Conservation (phyloP, 2,113 vertebrate species). For the Anseranas semipalmata region DNA sequence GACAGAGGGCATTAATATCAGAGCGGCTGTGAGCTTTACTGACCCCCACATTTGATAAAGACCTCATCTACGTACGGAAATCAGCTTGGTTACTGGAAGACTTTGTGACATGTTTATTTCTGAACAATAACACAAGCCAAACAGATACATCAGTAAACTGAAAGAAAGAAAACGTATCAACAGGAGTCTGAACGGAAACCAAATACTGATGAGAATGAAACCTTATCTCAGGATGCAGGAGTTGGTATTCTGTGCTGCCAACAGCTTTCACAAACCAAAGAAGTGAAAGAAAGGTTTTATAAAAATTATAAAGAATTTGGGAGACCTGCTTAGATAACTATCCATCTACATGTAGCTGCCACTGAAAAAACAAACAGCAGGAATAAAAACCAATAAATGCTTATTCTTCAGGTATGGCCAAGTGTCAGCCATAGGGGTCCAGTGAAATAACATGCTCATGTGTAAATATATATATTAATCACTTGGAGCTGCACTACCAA, state of each 20-base stretch:
- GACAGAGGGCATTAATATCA: background rate
- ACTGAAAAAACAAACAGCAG: constrained; percentile 45
- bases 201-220: constrained; percentile 52
- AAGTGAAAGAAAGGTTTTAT: constrained; percentile 41
- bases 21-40: background rate
- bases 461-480: constrained; percentile 41
- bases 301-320: constrained; percentile 56
- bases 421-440: constrained; percentile 13
- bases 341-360: constrained; percentile 53
- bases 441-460: constrained; percentile 7
- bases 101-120: constrained; percentile 37
- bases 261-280: constrained; percentile 43
- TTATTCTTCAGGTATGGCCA: background rate
- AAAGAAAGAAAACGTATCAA: constrained; percentile 41
- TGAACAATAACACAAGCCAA: constrained; percentile 39
- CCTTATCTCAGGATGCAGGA: constrained; percentile 60
- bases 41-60: constrained; percentile 1
- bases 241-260: constrained; percentile 19
- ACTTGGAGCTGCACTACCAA: constrained; percentile 36
- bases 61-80: constrained; percentile 7
- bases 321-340: constrained; percentile 42
- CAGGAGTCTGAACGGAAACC: constrained; percentile 42
- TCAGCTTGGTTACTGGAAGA: background rate
- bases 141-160: constrained; percentile 33
- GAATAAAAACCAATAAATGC: constrained; percentile 42